Evolutionary conservation across 2,797 vertebrate genomes (phyloP).

Genomic region (Scleropages formosus): DNA sequence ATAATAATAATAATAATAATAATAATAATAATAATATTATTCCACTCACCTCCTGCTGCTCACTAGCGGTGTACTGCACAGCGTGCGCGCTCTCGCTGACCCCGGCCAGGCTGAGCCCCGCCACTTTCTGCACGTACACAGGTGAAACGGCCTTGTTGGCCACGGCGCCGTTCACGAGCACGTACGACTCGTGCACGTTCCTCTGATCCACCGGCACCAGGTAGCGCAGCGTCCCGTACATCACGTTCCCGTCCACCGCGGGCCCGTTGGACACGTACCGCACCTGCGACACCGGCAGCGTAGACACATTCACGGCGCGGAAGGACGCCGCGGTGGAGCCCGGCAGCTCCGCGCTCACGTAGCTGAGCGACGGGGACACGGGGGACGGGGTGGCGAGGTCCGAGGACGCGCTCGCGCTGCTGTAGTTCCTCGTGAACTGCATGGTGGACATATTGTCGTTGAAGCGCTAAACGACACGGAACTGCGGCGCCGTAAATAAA

Average conservation of each 20-base stretch:
- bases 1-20: neutral
- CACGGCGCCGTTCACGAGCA: conserved; percentile 46
- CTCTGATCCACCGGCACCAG: conserved; percentile 65
- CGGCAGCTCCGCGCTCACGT: too few species aligned
- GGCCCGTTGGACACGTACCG: conserved; percentile 44
- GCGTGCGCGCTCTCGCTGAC: conserved; percentile 29
- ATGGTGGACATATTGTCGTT: too few species aligned
- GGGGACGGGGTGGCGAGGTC: too few species aligned
- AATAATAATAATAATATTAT: neutral
- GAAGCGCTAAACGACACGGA: too few species aligned
- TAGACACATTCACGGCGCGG: conserved; percentile 41
- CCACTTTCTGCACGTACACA: conserved; percentile 56
- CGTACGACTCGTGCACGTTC: conserved; percentile 42
- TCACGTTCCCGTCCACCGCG: conserved; percentile 36
- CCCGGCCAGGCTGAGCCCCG: conserved; percentile 56
- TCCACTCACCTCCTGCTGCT: too few species aligned
- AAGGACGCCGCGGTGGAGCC: conserved; percentile 37
- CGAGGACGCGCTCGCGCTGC: too few species aligned
- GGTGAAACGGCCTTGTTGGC: conserved; percentile 50
- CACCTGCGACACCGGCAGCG: conserved; percentile 32
- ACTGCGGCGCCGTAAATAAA: too few species aligned
- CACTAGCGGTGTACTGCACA: neutral
- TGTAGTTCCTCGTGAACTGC: neutral
- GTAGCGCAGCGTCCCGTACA: conserved; percentile 62
- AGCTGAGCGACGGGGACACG: too few species aligned